phyloP scores from a whole-genome alignment of 2,113 vertebrate species.

The Anser brachyrhynchus region DNA sequence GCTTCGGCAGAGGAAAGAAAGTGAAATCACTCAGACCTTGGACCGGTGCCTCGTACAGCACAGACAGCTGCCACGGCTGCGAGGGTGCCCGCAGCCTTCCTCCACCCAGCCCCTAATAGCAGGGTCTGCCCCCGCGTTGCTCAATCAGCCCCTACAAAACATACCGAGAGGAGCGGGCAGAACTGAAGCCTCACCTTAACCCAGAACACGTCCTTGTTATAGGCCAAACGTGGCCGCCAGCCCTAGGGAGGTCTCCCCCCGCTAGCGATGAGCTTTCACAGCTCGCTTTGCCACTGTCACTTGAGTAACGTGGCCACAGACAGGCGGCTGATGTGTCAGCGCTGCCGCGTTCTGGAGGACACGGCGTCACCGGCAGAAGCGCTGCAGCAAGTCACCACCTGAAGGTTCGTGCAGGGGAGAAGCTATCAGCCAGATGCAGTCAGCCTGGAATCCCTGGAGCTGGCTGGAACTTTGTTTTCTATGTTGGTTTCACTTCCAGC shows the following conservation, averaged over 20 bases:
- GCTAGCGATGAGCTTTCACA: fast-evolving
- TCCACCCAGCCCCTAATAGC: background rate
- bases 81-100: background rate
- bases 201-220: background rate
- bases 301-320: fast-evolving
- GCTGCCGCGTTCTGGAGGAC: background rate
- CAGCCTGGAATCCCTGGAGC: fast-evolving
- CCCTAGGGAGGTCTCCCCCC: background rate
- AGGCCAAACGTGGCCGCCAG: fast-evolving
- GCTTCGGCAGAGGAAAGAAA: background rate
- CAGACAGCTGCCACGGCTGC: background rate
- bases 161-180: background rate
- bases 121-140: background rate
- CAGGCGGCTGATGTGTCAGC: background rate
- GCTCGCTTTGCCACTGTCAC: background rate
- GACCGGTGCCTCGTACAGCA: fast-evolving
- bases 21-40: too few species aligned
- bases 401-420: fast-evolving
- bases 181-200: background rate
- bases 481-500: background rate
- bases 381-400: background rate
- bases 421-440: background rate
- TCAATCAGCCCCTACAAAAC: background rate
- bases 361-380: background rate
- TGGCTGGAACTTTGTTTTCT: background rate